Conservation (phyloP, 2,113 vertebrate species). For the Pseudorasbora parva region DNA sequence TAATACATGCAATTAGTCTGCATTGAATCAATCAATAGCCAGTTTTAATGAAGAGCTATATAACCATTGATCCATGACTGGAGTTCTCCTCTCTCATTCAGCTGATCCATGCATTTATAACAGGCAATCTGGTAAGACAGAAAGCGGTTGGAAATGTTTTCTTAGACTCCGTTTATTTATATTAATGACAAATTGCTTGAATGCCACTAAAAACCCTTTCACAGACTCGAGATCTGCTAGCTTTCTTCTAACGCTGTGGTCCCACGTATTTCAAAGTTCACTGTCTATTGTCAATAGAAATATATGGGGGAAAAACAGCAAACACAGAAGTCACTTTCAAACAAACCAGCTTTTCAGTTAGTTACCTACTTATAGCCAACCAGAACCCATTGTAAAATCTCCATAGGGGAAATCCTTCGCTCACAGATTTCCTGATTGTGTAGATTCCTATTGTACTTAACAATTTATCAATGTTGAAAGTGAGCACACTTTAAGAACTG, state of each 20-base stretch:
- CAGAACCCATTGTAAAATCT: neutral
- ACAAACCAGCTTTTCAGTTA: neutral
- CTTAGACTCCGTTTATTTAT: neutral
- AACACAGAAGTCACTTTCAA: neutral
- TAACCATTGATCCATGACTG: neutral
- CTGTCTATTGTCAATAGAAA: neutral
- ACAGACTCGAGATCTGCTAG: neutral
- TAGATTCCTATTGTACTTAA: neutral
- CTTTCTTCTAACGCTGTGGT: neutral
- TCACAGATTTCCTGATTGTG: neutral
- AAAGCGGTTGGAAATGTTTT: neutral
- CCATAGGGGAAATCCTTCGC: neutral
- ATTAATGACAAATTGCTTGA: neutral
- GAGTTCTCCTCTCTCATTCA: neutral
- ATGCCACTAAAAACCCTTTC: neutral
- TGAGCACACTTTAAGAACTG: neutral
- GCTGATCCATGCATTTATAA: neutral
- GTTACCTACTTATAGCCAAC: too few relatives aligned
- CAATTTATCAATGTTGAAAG: neutral
- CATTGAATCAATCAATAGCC: neutral
- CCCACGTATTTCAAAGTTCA: neutral
- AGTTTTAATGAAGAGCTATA: neutral
- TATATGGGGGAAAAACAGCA: neutral
- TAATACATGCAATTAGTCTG: conserved; percentile 8
- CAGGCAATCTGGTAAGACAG: neutral